These are phyloP conservation scores for Myotis vivesi DNA, from an alignment of 2,797 vertebrate genomes.

Conservation along the genomic window DNA sequence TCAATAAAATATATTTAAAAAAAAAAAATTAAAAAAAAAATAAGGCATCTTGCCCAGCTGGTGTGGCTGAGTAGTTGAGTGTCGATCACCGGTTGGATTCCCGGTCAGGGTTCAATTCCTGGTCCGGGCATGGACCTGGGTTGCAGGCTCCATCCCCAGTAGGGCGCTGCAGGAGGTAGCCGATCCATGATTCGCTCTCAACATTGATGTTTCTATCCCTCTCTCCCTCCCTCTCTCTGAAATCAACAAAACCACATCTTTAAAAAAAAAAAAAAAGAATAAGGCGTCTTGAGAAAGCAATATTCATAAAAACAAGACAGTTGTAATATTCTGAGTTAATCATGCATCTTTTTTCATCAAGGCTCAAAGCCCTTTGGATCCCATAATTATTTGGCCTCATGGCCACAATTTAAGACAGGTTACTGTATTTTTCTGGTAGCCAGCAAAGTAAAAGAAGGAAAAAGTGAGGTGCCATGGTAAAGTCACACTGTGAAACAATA, in stretches of 20 bases:
- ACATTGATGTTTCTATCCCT: too few relatives aligned
- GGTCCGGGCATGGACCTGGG: too few relatives aligned
- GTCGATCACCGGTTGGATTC: too few relatives aligned
- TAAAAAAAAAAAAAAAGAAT: neutral
- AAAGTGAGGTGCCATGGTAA: neutral
- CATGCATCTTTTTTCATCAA: neutral
- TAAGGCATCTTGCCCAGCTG: neutral
- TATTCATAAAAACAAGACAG: neutral
- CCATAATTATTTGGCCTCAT: neutral
- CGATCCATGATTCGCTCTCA: too few relatives aligned
- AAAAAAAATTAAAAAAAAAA: too few relatives aligned
- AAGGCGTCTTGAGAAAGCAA: neutral
- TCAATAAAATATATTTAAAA: too few relatives aligned
- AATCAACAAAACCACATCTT: too few relatives aligned
- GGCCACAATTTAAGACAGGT: neutral
- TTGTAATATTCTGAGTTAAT: neutral
- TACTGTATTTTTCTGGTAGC: conserved; percentile 10
- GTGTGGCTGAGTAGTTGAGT: too few relatives aligned
- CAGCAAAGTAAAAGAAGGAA: neutral
- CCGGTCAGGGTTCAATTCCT: too few relatives aligned
- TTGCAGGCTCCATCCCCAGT: too few relatives aligned
- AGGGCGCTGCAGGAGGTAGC: too few relatives aligned
- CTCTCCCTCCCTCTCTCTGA: too few relatives aligned
- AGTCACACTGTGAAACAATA: neutral
- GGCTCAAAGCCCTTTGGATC: neutral